Evolutionary conservation across 2,888 invertebrate species (phyloP).

Genomic region (Sesia apiformis): DNA sequence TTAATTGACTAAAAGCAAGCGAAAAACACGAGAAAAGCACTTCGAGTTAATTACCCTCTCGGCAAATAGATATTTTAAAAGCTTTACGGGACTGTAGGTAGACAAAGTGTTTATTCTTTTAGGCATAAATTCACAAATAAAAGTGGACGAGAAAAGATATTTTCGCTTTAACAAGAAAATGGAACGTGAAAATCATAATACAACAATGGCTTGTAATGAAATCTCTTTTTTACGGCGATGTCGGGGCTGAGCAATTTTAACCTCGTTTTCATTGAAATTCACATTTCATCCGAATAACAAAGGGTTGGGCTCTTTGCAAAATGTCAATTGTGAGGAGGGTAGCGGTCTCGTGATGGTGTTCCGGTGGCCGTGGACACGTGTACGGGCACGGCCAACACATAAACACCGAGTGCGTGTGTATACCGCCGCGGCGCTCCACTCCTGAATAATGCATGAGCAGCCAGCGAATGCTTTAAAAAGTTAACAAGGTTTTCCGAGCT

Average conservation of each 20-base stretch:
- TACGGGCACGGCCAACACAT: constrained; percentile 36
- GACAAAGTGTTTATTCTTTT: constrained; percentile 3
- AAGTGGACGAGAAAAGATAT: constrained; percentile 34
- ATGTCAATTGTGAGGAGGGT: constrained; percentile 65
- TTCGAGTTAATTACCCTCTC: constrained; percentile 49
- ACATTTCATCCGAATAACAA: constrained; percentile 58
- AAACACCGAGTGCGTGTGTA: constrained; percentile 9
- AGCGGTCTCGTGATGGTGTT: constrained; percentile 30
- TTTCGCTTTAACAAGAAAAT: constrained; percentile 46
- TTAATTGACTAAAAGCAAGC: constrained; percentile 64
- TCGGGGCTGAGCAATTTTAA: constrained; percentile 55
- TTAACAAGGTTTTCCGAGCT: constrained; percentile 68
- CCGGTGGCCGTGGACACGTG: constrained; percentile 22
- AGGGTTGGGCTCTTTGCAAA: constrained; percentile 55
- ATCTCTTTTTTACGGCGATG: constrained; percentile 49
- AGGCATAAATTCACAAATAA: constrained; percentile 19
- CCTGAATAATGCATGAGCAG: constrained; percentile 63
- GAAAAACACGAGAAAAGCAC: constrained; percentile 51
- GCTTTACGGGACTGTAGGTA: constrained; percentile 27
- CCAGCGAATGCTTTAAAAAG: constrained; percentile 68
- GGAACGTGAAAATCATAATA: constrained; percentile 57
- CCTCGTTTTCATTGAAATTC: constrained; percentile 66
- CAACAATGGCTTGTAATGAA: constrained; percentile 62
- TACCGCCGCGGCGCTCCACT: constrained; percentile 24
- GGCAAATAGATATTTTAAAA: constrained; percentile 35